A percentile compares a stretch with the other conserved stretches of the same genome.
Evolutionary conservation across 2,797 vertebrate species (phyloP).

Genomic region (Natrix natrix): DNA sequence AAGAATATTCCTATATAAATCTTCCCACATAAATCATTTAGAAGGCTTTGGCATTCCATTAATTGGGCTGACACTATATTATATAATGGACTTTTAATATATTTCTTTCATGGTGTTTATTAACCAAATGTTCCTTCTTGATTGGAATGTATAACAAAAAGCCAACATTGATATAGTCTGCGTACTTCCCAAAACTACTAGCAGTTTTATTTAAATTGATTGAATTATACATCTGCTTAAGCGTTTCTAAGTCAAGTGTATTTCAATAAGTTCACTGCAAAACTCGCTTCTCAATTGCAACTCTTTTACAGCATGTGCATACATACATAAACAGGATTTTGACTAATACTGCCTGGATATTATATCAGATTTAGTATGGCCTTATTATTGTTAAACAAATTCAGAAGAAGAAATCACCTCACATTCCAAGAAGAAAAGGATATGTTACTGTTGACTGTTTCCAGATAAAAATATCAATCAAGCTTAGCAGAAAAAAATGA

Average conservation of each 20-base stretch:
- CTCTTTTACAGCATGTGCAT: slow-evolving; percentile 33
- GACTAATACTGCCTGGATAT: slow-evolving; percentile 20
- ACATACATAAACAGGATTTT: background rate
- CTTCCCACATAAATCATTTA: background rate
- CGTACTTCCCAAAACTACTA: background rate
- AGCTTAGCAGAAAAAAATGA: slow-evolving; percentile 50
- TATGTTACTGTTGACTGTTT: slow-evolving; percentile 66
- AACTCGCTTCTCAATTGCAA: slow-evolving; percentile 43
- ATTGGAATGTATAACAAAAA: background rate
- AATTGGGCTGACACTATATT: background rate
- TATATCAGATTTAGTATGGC: slow-evolving; percentile 43
- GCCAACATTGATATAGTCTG: slow-evolving; percentile 17
- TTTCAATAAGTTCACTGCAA: slow-evolving; percentile 27
- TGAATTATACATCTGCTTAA: background rate
- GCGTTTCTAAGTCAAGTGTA: slow-evolving; percentile 2
- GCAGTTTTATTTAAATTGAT: slow-evolving; percentile 4
- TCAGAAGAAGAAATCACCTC: slow-evolving; percentile 55
- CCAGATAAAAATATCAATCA: slow-evolving; percentile 63
- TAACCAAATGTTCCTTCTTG: background rate
- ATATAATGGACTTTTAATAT: background rate
- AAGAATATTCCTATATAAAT: background rate
- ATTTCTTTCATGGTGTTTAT: background rate
- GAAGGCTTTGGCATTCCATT: background rate
- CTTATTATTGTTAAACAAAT: slow-evolving; percentile 49
- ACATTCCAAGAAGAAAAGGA: slow-evolving; percentile 54